Base-by-base conservation (phyloP, 2,888 invertebrate genomes). In the Sisyra terminalis region DNA sequence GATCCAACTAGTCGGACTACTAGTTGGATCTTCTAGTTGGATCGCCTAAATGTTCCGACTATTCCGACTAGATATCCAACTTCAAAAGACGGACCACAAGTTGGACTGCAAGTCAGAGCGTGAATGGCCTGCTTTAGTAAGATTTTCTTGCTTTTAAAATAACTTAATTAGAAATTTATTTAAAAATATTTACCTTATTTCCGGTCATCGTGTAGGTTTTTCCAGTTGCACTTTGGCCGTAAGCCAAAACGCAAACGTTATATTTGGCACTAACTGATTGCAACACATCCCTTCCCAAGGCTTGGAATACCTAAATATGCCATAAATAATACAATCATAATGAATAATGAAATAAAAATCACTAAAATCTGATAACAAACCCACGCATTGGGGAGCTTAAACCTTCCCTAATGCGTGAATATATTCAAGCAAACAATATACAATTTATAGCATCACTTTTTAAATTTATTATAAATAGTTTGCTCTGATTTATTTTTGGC, bases 191-290 rank as follows among this genome's bases (percentile, higher is more conserved):
- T 50, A 56, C 59, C 13, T 53, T 48, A 16, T 66, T 59, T 1
- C 82, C 82, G 72, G 80, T 75, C 80, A 82, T 82, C 7, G 82
- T 82, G 55, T 79, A 76, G 0, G 81, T 82, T 60, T 82, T 82
- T 16, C 82, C 82, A 1, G 80, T 77, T 1, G 81, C 75, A 51
- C 80, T 82, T 59, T 82, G 82, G 1, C 82, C 82, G 52, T 82
- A 82, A 1, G 82, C 78, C 54, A 82, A 66, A 31, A 81, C 71
- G 55, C 80, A 82, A 1, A 76, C 72, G 48, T 80, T 75, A 48
- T 67, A 68, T 0, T 83, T 78, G 3, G 66, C 65, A 44, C 70
- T 66, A 8, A 81, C 63, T 24, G 74, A 71, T 17, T 69, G 65
- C 39, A 80, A 61, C 16, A 83, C 71, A 39, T 75, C 70, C 16